A percentile compares a stretch with the other conserved stretches of the same genome.
These are phyloP conservation scores for Ptiloglossa arizonensis DNA, from an alignment of 1,140 invertebrate genomes.

Conservation along the genomic window DNA sequence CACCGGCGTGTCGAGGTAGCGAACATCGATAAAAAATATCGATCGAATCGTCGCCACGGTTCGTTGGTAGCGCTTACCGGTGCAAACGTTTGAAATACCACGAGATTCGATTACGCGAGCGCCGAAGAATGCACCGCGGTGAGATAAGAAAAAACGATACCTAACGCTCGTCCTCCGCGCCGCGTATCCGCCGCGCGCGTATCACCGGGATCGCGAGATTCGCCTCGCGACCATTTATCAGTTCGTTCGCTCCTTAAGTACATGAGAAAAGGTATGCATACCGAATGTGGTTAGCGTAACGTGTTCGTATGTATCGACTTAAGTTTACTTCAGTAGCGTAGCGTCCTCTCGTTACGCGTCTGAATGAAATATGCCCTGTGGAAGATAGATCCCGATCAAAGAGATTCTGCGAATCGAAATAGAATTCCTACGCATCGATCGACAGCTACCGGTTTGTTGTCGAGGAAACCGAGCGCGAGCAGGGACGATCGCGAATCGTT, in stretches of 20 bases:
- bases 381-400: slow-evolving; percentile 67
- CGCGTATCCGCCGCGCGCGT: not conserved
- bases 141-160: no score
- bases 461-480: no score
- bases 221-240: not conserved
- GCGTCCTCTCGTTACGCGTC: slow-evolving; percentile 66
- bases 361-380: slow-evolving; percentile 73
- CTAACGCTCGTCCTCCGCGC: not conserved
- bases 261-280: slow-evolving; percentile 68
- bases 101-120: no score
- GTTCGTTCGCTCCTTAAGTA: slow-evolving; percentile 62
- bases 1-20: no score
- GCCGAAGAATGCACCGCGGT: no score
- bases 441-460: not conserved
- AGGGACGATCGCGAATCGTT: no score
- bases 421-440: not conserved
- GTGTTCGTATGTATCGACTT: slow-evolving; percentile 64
- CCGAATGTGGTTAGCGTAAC: slow-evolving; percentile 44
- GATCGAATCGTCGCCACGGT: no score
- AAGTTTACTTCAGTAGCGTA: slow-evolving; percentile 63
- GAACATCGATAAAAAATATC: no score
- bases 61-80: no score
- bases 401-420: not conserved
- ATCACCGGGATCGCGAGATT: slow-evolving; percentile 8
- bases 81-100: no score